A percentile compares a stretch with the other conserved stretches of the same genome.
Conservation (phyloP, 2,888 invertebrate species). For the Isoperla grammatica region DNA sequence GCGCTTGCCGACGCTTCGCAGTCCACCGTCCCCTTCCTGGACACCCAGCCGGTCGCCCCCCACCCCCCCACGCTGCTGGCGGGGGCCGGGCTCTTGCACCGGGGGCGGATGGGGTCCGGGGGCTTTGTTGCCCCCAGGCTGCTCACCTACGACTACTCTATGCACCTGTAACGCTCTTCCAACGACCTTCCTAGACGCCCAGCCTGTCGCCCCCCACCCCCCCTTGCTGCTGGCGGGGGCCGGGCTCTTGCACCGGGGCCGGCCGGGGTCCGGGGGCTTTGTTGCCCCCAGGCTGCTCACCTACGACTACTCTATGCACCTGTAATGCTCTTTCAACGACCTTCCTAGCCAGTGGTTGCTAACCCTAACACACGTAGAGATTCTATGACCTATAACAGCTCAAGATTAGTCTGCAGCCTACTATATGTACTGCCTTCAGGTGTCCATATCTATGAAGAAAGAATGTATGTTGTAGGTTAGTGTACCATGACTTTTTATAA, state of each 20-base stretch:
- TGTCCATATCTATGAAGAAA: too few relatives aligned
- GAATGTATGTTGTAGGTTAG: too few relatives aligned
- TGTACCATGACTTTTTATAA: too few relatives aligned
- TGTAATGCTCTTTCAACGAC: too few relatives aligned
- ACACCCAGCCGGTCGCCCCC: constrained; percentile 66
- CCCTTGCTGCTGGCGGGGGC: constrained; percentile 66
- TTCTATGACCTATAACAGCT: too few relatives aligned
- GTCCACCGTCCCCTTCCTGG: constrained; percentile 76
- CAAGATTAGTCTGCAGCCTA: too few relatives aligned
- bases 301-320: constrained; percentile 53
- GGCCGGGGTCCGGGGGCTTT: constrained; percentile 66
- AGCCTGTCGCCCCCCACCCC: constrained; percentile 61
- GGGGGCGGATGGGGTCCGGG: constrained; percentile 62
- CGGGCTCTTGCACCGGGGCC: constrained; percentile 72
- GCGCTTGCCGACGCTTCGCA: constrained; percentile 71
- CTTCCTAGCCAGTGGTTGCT: too few relatives aligned
- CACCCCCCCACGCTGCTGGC: constrained; percentile 60
- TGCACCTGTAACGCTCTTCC: background rate
- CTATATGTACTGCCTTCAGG: too few relatives aligned
- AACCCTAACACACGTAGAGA: too few relatives aligned
- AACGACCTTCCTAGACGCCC: constrained; percentile 75
- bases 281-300: constrained; percentile 68
- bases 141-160: constrained; percentile 60
- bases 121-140: constrained; percentile 72
- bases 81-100: constrained; percentile 74